These are phyloP conservation scores for Nasonia giraulti DNA, from an alignment of 1,140 invertebrate genomes.

Conservation along the genomic window DNA sequence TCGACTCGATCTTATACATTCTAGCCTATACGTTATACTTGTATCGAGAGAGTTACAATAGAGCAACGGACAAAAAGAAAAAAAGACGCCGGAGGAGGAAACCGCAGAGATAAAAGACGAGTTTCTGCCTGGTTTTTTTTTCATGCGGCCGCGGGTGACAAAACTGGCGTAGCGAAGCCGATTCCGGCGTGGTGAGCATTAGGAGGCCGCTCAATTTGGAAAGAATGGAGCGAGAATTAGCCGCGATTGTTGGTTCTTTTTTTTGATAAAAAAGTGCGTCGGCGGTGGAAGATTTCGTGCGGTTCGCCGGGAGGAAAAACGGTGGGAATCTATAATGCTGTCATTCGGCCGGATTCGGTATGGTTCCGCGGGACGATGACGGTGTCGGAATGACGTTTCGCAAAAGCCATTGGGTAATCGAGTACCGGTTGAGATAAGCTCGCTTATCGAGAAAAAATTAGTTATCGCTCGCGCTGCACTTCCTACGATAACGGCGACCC, in stretches of 20 bases:
- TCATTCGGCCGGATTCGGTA: background rate
- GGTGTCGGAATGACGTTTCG: too few species aligned
- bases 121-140: background rate
- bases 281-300: background rate
- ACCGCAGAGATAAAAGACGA: conserved; percentile 44
- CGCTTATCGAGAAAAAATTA: conserved; percentile 8
- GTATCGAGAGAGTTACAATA: background rate
- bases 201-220: background rate
- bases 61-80: conserved; percentile 6
- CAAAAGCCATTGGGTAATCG: conserved; percentile 4
- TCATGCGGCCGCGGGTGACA: background rate
- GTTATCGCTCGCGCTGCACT: conserved; percentile 24
- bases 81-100: conserved; percentile 39
- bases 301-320: background rate
- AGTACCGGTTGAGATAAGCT: background rate
- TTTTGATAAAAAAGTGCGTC: background rate
- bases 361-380: background rate
- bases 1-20: background rate
- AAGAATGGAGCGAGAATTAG: background rate
- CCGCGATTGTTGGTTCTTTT: background rate
- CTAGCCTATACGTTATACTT: background rate
- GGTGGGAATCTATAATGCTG: too few species aligned
- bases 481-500: background rate
- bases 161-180: background rate
- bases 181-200: background rate